These are phyloP conservation scores for Brachionus rotundiformis DNA, from an alignment of 1,140 invertebrate genomes.

Conservation along the genomic window DNA sequence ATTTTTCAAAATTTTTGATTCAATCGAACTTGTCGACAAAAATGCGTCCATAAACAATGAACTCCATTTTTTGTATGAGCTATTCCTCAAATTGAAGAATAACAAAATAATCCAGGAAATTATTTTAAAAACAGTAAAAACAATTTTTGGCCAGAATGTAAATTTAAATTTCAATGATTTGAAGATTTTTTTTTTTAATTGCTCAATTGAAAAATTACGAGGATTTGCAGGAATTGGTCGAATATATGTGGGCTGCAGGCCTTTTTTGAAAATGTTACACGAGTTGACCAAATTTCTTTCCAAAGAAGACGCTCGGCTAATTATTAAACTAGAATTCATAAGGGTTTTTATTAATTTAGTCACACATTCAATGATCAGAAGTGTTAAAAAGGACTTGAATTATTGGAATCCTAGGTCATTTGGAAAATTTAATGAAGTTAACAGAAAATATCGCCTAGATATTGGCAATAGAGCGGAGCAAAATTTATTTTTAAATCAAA, in stretches of 20 bases:
- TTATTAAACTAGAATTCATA: constrained; percentile 8
- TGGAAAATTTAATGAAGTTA: background rate
- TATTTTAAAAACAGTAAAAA: background rate
- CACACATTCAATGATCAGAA: background rate
- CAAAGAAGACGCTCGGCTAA: background rate
- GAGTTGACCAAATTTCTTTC: background rate
- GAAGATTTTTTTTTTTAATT: constrained; percentile 8
- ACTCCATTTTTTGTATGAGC: background rate
- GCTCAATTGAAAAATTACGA: constrained; percentile 15
- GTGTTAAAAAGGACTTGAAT: background rate
- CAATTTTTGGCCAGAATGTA: background rate
- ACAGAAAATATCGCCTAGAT: background rate
- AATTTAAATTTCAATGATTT: background rate
- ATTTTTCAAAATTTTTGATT: constrained; percentile 40
- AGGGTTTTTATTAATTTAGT: constrained; percentile 10
- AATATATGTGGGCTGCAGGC: background rate
- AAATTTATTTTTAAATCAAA: background rate
- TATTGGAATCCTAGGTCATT: background rate
- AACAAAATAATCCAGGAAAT: background rate
- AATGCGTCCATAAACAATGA: background rate
- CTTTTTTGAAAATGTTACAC: background rate
- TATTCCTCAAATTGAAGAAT: background rate
- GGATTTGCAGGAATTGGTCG: constrained; percentile 7
- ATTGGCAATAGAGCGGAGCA: background rate
- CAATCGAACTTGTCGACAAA: background rate